These are phyloP conservation scores for Adelosebastes latens DNA, from an alignment of 2,797 vertebrate genomes.

Conservation along the genomic window DNA sequence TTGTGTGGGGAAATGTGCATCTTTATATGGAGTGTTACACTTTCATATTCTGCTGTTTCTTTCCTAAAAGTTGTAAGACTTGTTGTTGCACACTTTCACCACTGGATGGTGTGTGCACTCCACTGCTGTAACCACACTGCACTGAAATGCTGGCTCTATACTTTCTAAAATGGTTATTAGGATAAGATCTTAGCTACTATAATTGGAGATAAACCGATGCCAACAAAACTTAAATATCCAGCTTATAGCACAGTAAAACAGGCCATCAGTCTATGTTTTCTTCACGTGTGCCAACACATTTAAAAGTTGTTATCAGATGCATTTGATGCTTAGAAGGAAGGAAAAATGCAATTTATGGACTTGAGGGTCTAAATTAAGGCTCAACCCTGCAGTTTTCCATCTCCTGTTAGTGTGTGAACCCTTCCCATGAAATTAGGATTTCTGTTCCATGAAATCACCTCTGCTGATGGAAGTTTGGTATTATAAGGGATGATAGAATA, in stretches of 20 bases:
- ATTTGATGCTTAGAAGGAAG: not conserved
- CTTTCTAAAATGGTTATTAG: not conserved
- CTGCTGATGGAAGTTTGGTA: not conserved
- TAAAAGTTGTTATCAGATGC: not conserved
- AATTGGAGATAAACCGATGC: not conserved
- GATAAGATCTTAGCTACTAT: not conserved
- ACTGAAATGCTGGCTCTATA: not conserved
- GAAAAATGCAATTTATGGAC: not conserved
- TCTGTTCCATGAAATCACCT: not conserved
- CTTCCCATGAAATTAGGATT: constrained; percentile 7
- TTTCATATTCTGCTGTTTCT: not conserved
- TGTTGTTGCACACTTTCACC: constrained; percentile 47
- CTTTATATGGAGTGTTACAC: not conserved
- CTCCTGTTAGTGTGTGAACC: constrained; percentile 2
- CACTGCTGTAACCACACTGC: constrained; percentile 12
- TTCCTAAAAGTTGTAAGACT: not conserved
- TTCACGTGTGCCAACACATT: not conserved
- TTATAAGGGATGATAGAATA: not conserved
- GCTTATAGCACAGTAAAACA: not conserved
- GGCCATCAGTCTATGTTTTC: not conserved
- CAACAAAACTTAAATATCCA: not conserved
- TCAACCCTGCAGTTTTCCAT: constrained; percentile 1
- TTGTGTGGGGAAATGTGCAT: not conserved
- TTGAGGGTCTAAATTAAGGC: not conserved
- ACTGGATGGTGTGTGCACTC: constrained; percentile 43